A percentile compares a stretch with the other conserved stretches of the same genome.
These are phyloP conservation scores for Danaus plexippus DNA, from an alignment of 1,140 invertebrate species.

Conservation along the genomic window DNA sequence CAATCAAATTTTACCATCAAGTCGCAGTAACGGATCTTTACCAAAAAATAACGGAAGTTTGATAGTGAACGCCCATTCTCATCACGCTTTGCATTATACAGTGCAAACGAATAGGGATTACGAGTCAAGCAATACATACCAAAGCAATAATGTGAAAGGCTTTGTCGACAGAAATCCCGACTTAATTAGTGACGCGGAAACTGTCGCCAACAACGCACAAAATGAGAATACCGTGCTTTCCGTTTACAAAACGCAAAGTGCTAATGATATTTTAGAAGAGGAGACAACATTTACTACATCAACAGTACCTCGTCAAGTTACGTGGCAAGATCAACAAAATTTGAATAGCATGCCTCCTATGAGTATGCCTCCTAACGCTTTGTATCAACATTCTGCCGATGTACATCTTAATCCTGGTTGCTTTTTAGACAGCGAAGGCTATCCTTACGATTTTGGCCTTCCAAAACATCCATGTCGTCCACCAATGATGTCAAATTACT, in stretches of 20 bases:
- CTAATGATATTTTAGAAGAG: conserved; percentile 54
- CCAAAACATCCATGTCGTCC: conserved; percentile 76
- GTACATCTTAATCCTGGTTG: conserved; percentile 78
- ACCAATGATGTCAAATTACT: conserved; percentile 69
- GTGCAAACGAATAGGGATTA: conserved; percentile 60
- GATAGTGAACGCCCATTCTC: conserved; percentile 63
- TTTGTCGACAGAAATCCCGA: conserved; percentile 82
- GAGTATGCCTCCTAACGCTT: conserved; percentile 66
- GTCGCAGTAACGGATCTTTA: conserved; percentile 51
- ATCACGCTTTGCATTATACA: conserved; percentile 64
- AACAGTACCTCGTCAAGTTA: conserved; percentile 61
- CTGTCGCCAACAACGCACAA: conserved; percentile 75
- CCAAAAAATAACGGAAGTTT: conserved; percentile 67
- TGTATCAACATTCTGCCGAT: conserved; percentile 76
- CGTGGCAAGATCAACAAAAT: conserved; percentile 66
- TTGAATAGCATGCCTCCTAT: conserved; percentile 45
- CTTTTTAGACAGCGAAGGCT: conserved; percentile 81
- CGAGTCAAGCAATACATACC: conserved; percentile 55
- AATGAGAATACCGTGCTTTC: conserved; percentile 66
- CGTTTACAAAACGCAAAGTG: conserved; percentile 56
- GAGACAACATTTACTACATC: conserved; percentile 65
- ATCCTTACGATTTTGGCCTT: conserved; percentile 84
- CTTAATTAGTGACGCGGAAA: conserved; percentile 82
- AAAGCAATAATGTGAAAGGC: conserved; percentile 69
- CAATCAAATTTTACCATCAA: conserved; percentile 63